phyloP scores from a whole-genome alignment of 2,113 vertebrate genomes.

The Campylomormyrus tamandua region DNA sequence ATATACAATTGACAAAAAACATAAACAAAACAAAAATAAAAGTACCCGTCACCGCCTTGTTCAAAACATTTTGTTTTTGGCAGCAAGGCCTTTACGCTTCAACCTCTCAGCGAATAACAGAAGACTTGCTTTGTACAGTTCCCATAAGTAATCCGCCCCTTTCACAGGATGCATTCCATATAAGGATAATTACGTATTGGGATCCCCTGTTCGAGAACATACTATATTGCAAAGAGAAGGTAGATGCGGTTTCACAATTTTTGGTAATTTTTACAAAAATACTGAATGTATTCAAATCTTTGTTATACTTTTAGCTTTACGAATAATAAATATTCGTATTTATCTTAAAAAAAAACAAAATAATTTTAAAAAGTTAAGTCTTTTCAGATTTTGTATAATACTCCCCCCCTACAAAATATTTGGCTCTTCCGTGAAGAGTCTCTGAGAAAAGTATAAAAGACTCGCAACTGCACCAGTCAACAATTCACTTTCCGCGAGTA shows the following conservation, averaged over 20 bases:
- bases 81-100: constrained; percentile 7
- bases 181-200: constrained; percentile 63
- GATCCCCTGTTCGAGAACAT: constrained; percentile 60
- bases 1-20: not conserved
- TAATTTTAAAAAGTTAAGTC: not conserved
- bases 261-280: constrained; percentile 27
- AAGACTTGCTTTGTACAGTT: constrained; percentile 40
- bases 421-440: not conserved
- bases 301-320: not conserved
- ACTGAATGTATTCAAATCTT: not conserved
- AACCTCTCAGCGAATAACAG: not conserved
- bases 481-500: constrained; percentile 6
- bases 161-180: constrained; percentile 67
- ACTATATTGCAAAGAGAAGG: not conserved
- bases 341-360: not conserved
- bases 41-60: not conserved
- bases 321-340: not conserved
- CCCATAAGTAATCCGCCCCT: constrained; percentile 54
- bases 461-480: not conserved
- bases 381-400: not conserved
- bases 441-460: constrained; percentile 12
- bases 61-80: constrained; percentile 6
- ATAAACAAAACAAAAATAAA: not conserved
- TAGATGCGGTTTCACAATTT: constrained; percentile 29
- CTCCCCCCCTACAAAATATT: not conserved